Evolutionary conservation across 2,888 invertebrate species (phyloP), one percentile per base, ranked within the genome.

Genomic region (Cordylochernes scorpioides): DNA sequence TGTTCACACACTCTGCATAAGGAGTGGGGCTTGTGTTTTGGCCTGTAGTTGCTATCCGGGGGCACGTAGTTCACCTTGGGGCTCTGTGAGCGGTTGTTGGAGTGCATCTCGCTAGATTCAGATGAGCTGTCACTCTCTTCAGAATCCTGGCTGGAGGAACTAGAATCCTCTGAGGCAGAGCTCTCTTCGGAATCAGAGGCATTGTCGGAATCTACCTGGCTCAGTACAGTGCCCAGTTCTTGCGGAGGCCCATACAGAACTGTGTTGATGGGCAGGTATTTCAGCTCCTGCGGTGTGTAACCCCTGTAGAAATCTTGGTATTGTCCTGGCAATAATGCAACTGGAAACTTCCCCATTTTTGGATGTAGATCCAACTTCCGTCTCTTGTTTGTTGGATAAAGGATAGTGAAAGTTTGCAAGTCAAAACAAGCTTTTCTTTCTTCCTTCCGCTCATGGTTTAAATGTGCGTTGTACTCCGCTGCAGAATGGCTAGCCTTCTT

Each of bases 311-410:
- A 64, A 53, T 86, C 78, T 42, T 75, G 73, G 58, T 68, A 94
- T 58, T 97, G 97, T n/a, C 91, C 91, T 19, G 88, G 84, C 44
- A 97, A 69, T 39, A 97, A 59, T 25, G 91, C 70, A 36, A 88
- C 68, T 13, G 94, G 94, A 61, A 88, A 97, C 52, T 64, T 52
- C 24, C 67, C 66, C 22, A 65, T 54, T 27, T 47, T 47, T 4
- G 38, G 32, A 8, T 27, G 14, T 17, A 6, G 24, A 9, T 27
- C 18, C 19, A 39, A 29, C 9, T 41, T 36, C 9, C 38, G 41
- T 59, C 63, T 49, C 34, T 48, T 49, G 36, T 45, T 47, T 34
- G 34, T 39, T 4, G 75, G 77, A 49, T 68, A 67, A 51, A 77
- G 77, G 38, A 88, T 63, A 1, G 73, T 72, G 51, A 54, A 68